Evolutionary conservation across 2,888 invertebrate genomes (phyloP).

Genomic region (Macrophya alboannulata): DNA sequence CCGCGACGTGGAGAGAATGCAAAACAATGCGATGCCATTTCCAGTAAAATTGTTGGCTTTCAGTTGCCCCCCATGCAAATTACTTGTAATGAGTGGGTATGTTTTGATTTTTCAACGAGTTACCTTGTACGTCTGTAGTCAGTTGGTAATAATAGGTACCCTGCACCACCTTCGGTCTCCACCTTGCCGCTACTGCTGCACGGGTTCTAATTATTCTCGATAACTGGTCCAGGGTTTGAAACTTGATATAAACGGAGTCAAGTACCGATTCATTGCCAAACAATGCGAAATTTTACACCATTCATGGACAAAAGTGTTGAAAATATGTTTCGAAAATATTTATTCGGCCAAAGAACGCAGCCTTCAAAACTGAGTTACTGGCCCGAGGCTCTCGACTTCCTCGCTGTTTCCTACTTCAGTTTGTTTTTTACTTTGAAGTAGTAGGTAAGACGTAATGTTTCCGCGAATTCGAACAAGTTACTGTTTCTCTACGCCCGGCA

Average conservation of each 20-base stretch:
- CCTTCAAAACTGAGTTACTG: neutral
- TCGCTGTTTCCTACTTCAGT: neutral
- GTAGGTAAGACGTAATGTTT: neutral
- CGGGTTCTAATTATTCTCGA: constrained; percentile 16
- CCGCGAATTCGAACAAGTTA: neutral
- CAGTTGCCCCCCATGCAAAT: constrained; percentile 37
- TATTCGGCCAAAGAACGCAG: neutral
- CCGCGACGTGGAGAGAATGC: constrained; percentile 46
- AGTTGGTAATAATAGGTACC: constrained; percentile 22
- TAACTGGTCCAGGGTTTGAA: constrained; percentile 21
- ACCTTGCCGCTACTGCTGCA: neutral
- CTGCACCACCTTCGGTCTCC: neutral
- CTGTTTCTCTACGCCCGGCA: neutral
- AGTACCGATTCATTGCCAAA: neutral
- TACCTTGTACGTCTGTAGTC: constrained; percentile 2
- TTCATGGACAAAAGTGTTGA: neutral
- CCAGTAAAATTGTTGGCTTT: constrained; percentile 43
- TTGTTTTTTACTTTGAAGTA: neutral
- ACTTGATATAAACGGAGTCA: neutral
- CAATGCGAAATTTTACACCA: neutral
- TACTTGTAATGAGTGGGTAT: constrained; percentile 47
- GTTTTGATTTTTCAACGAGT: constrained; percentile 51
- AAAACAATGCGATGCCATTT: constrained; percentile 50
- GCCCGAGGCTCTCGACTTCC: neutral
- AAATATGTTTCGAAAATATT: neutral